These are phyloP conservation scores for Phymorhynchus buccinoides DNA, from an alignment of 1,140 invertebrate genomes.

Conservation along the genomic window DNA sequence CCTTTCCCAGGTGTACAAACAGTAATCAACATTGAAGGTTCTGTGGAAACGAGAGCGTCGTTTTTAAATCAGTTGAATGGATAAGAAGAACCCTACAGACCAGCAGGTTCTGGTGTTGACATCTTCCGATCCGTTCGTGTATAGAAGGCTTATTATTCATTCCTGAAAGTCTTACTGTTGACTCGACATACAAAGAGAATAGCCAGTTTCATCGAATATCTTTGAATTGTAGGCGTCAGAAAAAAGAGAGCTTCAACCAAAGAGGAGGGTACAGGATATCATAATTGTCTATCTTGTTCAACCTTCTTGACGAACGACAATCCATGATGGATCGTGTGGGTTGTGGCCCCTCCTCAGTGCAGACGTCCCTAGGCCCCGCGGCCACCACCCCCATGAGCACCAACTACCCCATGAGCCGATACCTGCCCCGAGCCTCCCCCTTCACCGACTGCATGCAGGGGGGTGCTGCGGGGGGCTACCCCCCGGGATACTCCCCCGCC, in stretches of 20 bases:
- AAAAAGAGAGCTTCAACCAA: neutral
- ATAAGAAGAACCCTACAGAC: no score
- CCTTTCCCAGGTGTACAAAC: no score
- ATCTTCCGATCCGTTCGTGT: no score
- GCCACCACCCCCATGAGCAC: slow-evolving; percentile 11
- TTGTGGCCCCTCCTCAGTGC: slow-evolving; percentile 13
- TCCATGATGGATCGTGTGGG: slow-evolving; percentile 32
- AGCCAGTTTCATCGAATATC: no score
- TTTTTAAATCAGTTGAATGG: no score
- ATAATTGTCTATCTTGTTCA: neutral
- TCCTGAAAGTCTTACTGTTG: neutral
- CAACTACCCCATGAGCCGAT: slow-evolving; percentile 57
- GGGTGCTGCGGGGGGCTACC: slow-evolving; percentile 50
- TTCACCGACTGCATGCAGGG: slow-evolving; percentile 64
- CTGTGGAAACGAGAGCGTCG: no score
- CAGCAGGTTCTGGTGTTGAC: no score
- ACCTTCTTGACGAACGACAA: neutral
- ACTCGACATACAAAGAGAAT: no score
- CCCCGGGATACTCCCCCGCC: slow-evolving; percentile 56
- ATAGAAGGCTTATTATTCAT: no score
- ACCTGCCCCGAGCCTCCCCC: slow-evolving; percentile 56
- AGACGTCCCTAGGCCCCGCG: slow-evolving; percentile 28
- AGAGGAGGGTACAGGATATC: neutral
- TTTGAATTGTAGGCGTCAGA: no score
- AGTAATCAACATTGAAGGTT: no score